phyloP scores from a whole-genome alignment of 2,113 vertebrate genomes.

The Dissostichus mawsoni region DNA sequence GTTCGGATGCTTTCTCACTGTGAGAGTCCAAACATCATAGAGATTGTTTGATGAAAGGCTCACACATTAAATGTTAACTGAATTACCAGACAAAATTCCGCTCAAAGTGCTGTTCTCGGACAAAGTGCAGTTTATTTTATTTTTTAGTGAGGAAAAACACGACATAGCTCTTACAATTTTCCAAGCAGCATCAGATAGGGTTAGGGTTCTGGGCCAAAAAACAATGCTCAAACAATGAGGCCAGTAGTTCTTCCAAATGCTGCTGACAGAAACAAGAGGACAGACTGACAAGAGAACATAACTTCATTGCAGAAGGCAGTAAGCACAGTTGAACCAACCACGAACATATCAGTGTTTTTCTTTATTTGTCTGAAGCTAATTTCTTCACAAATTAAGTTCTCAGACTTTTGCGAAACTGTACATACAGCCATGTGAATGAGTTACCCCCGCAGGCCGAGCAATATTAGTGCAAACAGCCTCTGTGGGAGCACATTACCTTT shows the following conservation, averaged over 20 bases:
- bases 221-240: not conserved
- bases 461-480: constrained; percentile 39
- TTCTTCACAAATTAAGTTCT: not conserved
- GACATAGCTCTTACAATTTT: too few relatives aligned
- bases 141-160: too few relatives aligned
- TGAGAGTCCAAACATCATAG: not conserved
- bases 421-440: constrained; percentile 7
- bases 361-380: not conserved
- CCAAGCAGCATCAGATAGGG: too few relatives aligned
- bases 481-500: constrained; percentile 33
- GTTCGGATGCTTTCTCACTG: constrained; percentile 22
- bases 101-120: too few relatives aligned
- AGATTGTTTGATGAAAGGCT: not conserved
- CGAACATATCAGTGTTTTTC: not conserved
- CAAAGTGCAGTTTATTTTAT: not conserved
- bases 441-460: constrained; percentile 26
- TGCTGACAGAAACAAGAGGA: too few relatives aligned
- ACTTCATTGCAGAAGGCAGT: too few relatives aligned
- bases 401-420: not conserved
- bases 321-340: not conserved
- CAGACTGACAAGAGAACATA: too few relatives aligned
- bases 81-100: not conserved
- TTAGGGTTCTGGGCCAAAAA: too few relatives aligned
- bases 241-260: too few relatives aligned
- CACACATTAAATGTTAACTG: not conserved